Percentiles rank a stretch among this genome's conserved stretches.
These are phyloP conservation scores for Crax fasciolata DNA, from an alignment of 2,797 vertebrate species.

Conservation along the genomic window DNA sequence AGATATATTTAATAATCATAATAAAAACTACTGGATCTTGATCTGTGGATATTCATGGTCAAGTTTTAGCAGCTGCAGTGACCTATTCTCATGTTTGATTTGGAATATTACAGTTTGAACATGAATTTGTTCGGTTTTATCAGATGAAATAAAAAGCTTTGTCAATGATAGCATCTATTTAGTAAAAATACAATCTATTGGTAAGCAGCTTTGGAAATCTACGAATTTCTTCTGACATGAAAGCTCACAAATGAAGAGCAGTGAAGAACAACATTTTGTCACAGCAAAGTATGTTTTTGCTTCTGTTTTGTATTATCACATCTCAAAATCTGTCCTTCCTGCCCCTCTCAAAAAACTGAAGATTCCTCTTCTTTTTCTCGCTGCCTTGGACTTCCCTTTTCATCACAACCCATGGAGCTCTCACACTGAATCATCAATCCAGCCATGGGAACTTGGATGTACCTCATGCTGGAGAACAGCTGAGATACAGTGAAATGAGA, in stretches of 20 bases:
- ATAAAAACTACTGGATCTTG: not conserved
- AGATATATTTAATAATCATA: not conserved
- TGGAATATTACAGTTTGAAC: not conserved
- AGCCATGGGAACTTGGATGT: not conserved
- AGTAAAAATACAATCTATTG: not conserved
- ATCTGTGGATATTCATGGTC: not conserved
- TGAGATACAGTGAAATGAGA: not conserved
- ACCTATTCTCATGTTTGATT: not conserved
- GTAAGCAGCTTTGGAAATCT: not conserved
- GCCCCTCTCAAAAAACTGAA: not conserved
- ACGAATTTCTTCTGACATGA: not conserved
- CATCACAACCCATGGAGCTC: not conserved
- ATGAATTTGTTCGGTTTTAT: not conserved
- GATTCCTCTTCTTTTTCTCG: not conserved
- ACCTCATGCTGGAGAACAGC: not conserved
- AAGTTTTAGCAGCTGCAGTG: not conserved
- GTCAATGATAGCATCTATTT: not conserved
- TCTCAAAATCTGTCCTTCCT: not conserved
- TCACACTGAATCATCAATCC: not conserved
- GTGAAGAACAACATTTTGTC: not conserved
- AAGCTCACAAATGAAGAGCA: not conserved
- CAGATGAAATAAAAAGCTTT: not conserved
- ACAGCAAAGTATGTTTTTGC: not conserved
- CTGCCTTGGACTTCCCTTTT: slow-evolving; percentile 13
- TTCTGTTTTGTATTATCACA: not conserved